Evolutionary conservation across 2,888 invertebrate genomes (phyloP).

Genomic region (Drosophila parthenogenetica): DNA sequence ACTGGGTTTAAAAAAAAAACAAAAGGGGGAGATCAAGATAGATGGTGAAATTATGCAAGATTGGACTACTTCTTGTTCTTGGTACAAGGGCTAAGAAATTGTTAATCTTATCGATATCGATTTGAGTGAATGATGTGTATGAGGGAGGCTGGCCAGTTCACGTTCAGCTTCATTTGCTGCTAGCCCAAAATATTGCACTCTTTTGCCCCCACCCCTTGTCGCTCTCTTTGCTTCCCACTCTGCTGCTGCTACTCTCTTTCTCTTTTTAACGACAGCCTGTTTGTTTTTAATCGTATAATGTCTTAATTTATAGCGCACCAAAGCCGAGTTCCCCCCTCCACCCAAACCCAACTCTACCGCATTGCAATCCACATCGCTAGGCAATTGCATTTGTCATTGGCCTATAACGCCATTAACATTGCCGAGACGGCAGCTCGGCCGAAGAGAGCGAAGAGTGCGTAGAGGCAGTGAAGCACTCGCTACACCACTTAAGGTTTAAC

Average conservation of each 20-base stretch:
- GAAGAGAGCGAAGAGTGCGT: neutral
- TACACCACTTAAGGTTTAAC: constrained; percentile 67
- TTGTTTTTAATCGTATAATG: constrained; percentile 84
- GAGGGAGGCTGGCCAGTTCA: constrained; percentile 4
- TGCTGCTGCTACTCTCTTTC: constrained; percentile 2
- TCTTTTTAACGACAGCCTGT: constrained; percentile 74
- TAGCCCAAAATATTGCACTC: constrained; percentile 43
- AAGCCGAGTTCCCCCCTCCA: constrained; percentile 30
- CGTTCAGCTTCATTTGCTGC: constrained; percentile 16
- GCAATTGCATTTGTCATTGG: constrained; percentile 80
- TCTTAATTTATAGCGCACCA: constrained; percentile 83
- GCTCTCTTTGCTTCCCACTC: constrained; percentile 13
- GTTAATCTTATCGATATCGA: constrained; percentile 1
- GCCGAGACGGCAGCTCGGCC: constrained; percentile 17
- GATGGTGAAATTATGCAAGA: constrained; percentile 38
- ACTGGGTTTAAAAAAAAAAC: constrained; percentile 19
- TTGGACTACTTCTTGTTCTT: neutral
- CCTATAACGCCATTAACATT: constrained; percentile 81
- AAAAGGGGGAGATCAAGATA: constrained; percentile 50
- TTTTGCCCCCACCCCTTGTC: constrained; percentile 12
- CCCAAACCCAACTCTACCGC: constrained; percentile 9
- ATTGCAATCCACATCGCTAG: constrained; percentile 54
- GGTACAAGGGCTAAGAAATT: constrained; percentile 1
- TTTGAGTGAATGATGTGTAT: constrained; percentile 34
- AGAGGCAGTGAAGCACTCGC: constrained; percentile 43